phyloP scores from a whole-genome alignment of 2,888 invertebrate genomes.

The Drosophila histrio region DNA sequence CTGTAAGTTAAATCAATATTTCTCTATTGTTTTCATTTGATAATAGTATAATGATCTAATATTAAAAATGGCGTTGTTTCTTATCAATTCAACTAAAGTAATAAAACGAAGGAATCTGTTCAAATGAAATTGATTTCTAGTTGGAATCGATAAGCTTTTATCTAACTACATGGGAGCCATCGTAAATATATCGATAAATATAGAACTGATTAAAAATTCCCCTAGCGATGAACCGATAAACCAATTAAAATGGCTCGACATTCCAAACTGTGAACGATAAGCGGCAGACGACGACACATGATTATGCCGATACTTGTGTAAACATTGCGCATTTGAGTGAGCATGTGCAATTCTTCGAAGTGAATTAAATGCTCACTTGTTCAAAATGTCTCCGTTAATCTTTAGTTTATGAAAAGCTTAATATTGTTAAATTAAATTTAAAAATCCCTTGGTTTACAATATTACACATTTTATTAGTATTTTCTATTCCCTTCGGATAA shows the following conservation, averaged over 20 bases:
- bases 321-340: too few species aligned
- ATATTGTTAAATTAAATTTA: too few species aligned
- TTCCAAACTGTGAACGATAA: not conserved
- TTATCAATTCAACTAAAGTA: not conserved
- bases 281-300: not conserved
- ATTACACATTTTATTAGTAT: too few species aligned
- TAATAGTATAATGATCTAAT: not conserved
- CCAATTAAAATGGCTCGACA: not conserved
- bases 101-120: not conserved
- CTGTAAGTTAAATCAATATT: not conserved
- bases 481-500: too few species aligned
- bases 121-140: not conserved
- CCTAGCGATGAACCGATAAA: not conserved
- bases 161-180: not conserved
- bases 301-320: too few species aligned
- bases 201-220: not conserved
- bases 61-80: not conserved
- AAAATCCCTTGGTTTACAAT: too few species aligned
- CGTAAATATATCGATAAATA: not conserved
- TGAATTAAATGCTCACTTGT: too few species aligned
- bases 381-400: too few species aligned
- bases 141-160: not conserved
- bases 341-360: too few species aligned
- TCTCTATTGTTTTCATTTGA: not conserved
- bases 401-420: too few species aligned